A percentile compares a stretch with the other conserved stretches of the same genome.
These are phyloP conservation scores for Ranitomeya imitator DNA, from an alignment of 2,113 vertebrate species.

Conservation along the genomic window DNA sequence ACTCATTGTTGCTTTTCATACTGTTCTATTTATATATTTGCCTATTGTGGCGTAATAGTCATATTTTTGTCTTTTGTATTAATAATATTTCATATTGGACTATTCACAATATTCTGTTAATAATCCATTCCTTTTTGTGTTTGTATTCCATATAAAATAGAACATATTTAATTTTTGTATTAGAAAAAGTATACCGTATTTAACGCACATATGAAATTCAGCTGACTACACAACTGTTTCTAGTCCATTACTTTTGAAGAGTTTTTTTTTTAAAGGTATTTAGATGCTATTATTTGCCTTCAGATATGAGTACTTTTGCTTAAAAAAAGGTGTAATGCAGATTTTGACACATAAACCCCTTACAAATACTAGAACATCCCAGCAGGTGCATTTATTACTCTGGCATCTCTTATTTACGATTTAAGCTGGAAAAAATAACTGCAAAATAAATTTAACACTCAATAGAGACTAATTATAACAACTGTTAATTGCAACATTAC, in stretches of 20 bases:
- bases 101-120: not conserved
- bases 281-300: not conserved
- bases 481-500: not conserved
- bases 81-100: not conserved
- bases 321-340: not conserved
- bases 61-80: not conserved
- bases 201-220: not conserved
- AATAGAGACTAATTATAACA: not conserved
- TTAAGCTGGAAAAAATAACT: not conserved
- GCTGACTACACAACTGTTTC: not conserved
- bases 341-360: not conserved
- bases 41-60: not conserved
- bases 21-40: not conserved
- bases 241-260: not conserved
- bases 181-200: not conserved
- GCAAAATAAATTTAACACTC: not conserved
- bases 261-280: not conserved
- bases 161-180: too few species aligned
- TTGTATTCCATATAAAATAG: too few species aligned
- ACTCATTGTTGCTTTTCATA: not conserved
- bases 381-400: not conserved
- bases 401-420: not conserved
- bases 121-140: not conserved
- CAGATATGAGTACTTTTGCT: not conserved
- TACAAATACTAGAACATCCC: not conserved